Evolutionary conservation across 2,113 vertebrate genomes (phyloP), one percentile per base, ranked within the genome.

Genomic region (Illadopsis cleaveri): DNA sequence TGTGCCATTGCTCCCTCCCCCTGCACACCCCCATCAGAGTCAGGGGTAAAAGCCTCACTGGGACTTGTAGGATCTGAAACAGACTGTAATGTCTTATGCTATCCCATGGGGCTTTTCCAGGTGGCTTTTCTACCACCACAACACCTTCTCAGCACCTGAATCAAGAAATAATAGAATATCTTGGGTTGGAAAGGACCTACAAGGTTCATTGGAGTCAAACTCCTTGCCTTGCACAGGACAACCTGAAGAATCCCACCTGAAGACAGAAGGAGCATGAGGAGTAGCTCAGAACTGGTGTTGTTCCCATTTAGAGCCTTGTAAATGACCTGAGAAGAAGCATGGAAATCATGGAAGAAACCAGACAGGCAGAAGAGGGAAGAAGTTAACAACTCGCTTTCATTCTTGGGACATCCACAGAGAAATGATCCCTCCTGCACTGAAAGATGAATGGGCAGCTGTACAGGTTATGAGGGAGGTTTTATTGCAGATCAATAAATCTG

Each of bases 401-500:
- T 98, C 96, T 88, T 96, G 97, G 98, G 98, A 97, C 96, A 97
- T 87, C 73, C 95, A 66, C 62, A 90, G 97, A 98, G 94, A 97
- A 98, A 98, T 96, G 96, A 96, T 95, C 95, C 96, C 96, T 98
- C 96, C 97, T 98, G 97, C 96, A 25, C 61, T 35, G 70, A 58
- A 98, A 98, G 98, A 98, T 96, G 96, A 97, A 98, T 98, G 97
- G 98, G 96, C 95, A 97, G 95, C 97, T 96, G 95, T 95, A 98
- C 96, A 98, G 98, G 98, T 98, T 98, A 98, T 97, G 98, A 98
- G 98, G 97, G 98, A 98, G 97, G 96, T 97, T 98, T 98, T 98
- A 98, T 98, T 98, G 98, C 97, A 96, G 97, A 98, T 98, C 97
- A 96, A 98, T 98, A 98, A 98, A 98, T 98, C 98, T 98, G 96